A percentile compares a stretch with the other conserved stretches of the same genome.
phyloP scores from a whole-genome alignment of 2,888 invertebrate species.

The Ceraclea dissimilis region DNA sequence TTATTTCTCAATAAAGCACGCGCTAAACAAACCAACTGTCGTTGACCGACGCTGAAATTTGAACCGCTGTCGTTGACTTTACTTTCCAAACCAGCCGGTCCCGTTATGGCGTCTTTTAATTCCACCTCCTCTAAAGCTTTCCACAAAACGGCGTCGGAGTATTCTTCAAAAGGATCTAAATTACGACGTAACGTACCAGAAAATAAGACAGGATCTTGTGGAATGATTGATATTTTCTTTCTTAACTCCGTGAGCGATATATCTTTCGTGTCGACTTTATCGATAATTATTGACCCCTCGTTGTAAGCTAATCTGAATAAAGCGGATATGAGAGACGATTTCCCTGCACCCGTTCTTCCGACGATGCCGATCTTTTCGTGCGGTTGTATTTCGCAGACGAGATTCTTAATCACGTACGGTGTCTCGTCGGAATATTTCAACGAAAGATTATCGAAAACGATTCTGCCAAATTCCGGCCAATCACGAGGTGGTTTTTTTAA shows the following conservation, averaged over 20 bases:
- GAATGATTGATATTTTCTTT: constrained; percentile 57
- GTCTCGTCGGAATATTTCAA: constrained; percentile 43
- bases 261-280: constrained; percentile 50
- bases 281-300: constrained; percentile 56
- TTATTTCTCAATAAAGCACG: constrained; percentile 58
- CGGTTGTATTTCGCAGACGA: constrained; percentile 43
- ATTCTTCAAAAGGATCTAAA: constrained; percentile 67
- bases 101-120: constrained; percentile 45
- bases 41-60: constrained; percentile 63
- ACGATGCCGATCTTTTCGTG: constrained; percentile 58
- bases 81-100: constrained; percentile 43
- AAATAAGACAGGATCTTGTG: constrained; percentile 81
- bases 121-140: constrained; percentile 60
- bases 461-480: constrained; percentile 46
- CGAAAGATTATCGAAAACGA: constrained; percentile 43
- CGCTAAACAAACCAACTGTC: constrained; percentile 63
- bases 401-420: constrained; percentile 47
- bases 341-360: constrained; percentile 70
- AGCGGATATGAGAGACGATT: constrained; percentile 61
- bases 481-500: constrained; percentile 31
- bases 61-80: constrained; percentile 55
- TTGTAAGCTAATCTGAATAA: constrained; percentile 61
- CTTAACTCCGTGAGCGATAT: constrained; percentile 45
- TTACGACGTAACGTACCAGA: constrained; percentile 64
- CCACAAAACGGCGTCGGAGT: constrained; percentile 63